A percentile compares a stretch with the other conserved stretches of the same genome.
Conservation (phyloP, 2,113 vertebrate genomes). For the Dicentrarchus labrax region DNA sequence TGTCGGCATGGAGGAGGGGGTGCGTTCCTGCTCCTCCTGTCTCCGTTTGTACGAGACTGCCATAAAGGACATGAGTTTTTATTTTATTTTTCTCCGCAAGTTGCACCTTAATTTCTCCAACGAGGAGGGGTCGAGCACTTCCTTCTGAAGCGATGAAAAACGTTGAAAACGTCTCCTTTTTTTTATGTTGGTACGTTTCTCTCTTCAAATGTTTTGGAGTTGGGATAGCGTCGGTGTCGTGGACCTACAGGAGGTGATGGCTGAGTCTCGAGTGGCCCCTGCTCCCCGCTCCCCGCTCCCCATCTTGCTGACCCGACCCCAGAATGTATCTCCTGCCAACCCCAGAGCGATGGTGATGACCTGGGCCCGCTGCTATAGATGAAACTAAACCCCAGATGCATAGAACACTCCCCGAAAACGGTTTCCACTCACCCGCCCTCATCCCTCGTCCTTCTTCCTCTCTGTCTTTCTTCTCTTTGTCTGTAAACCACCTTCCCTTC, state of each 20-base stretch:
- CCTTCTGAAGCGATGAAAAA: slow-evolving; percentile 52
- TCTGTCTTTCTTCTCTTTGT: slow-evolving; percentile 31
- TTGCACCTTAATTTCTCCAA: slow-evolving; percentile 84
- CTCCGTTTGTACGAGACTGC: slow-evolving; percentile 76
- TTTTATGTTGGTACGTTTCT: slow-evolving; percentile 71
- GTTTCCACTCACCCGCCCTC: slow-evolving; percentile 30
- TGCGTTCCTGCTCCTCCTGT: slow-evolving; percentile 26
- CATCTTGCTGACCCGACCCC: slow-evolving; percentile 71
- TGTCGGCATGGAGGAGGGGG: slow-evolving; percentile 15
- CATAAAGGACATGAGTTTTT: slow-evolving; percentile 62
- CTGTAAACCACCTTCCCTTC: background rate
- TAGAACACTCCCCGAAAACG: slow-evolving; percentile 33
- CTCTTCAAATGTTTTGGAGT: slow-evolving; percentile 34
- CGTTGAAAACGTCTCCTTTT: slow-evolving; percentile 62
- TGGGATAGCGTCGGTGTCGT: slow-evolving; percentile 55
- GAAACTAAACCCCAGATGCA: slow-evolving; percentile 31
- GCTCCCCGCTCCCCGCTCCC: background rate
- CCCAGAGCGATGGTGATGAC: slow-evolving; percentile 43
- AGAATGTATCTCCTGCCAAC: slow-evolving; percentile 79
- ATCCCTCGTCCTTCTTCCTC: background rate
- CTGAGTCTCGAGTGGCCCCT: slow-evolving; percentile 46
- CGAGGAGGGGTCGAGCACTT: slow-evolving; percentile 64
- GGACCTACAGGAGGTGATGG: slow-evolving; percentile 70
- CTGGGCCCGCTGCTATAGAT: slow-evolving; percentile 75
- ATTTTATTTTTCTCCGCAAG: slow-evolving; percentile 70